Percentiles rank a stretch among this genome's conserved stretches.
phyloP scores from a whole-genome alignment of 2,888 invertebrate species.

The Parelbella ahira region DNA sequence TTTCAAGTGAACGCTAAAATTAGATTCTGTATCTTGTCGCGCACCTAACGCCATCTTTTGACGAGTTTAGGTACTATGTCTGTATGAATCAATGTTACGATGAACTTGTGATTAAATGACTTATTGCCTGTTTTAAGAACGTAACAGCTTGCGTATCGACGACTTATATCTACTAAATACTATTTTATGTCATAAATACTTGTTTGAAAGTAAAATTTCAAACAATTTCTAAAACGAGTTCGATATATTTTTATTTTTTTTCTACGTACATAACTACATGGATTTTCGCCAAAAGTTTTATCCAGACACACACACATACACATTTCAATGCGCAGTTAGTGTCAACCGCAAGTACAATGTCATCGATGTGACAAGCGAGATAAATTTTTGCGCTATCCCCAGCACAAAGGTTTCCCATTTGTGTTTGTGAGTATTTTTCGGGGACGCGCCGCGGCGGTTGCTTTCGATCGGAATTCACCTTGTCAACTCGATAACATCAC shows the following conservation, averaged over 20 bases:
- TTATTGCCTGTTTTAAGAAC: no score
- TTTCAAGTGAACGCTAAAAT: not conserved
- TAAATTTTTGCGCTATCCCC: constrained; percentile 16
- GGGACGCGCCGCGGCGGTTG: constrained; percentile 3
- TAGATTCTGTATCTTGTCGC: not conserved
- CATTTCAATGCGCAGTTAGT: not conserved
- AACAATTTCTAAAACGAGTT: no score
- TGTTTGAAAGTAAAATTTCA: no score
- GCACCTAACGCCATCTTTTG: constrained; percentile 48
- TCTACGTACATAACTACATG: no score
- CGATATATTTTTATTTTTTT: no score
- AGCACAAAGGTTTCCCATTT: constrained; percentile 16
- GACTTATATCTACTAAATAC: no score
- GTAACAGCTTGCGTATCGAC: no score
- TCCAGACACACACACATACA: not conserved
- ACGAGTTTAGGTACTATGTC: not conserved
- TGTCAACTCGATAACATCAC: constrained; percentile 17
- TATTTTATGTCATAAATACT: no score
- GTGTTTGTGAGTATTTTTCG: constrained; percentile 17
- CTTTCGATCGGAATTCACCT: constrained; percentile 23
- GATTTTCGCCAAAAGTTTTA: no score
- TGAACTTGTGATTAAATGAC: no score
- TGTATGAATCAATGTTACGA: no score
- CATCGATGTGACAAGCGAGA: constrained; percentile 8
- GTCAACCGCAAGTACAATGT: constrained; percentile 1